Evolutionary conservation across 2,888 invertebrate genomes (phyloP), one percentile per base, ranked within the genome.

Genomic region (Thysanoteuthis rhombus): DNA sequence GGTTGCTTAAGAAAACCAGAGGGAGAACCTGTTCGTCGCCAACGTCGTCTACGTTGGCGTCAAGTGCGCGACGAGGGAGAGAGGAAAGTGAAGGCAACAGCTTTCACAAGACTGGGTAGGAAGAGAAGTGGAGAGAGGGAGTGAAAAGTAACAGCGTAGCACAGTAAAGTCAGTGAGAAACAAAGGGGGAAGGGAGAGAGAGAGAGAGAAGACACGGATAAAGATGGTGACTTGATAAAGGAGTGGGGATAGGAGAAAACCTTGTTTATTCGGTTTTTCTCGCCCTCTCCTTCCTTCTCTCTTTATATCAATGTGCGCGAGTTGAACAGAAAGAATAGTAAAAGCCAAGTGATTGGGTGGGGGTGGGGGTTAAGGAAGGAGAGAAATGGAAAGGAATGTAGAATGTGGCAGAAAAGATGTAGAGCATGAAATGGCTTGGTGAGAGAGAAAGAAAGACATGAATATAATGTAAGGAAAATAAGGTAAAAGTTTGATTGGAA

Each of bases 1-100:
- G 52, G 52, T 52, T 52, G 52, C 52, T 52, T 25, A 52, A 52
- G 52, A 52, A 52, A 52, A 52, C 25, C 52, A 75, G n/a, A 36
- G 75, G n/a, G 75, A 75, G 75, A 75, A 75, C 75, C 75, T 75
- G 75, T 75, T 75, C 75, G 75, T 75, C 75, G 75, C 75, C 75
- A 75, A 36, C 75, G 75, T 58, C 58, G 58, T n/a, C n/a, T 19
- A n/a, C 19, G 19, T 75, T n/a, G 75, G n/a, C 75, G 75, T 75
- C 75, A 75, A 75, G 75, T 75, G 75, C 75, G 36, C n/a, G n/a
- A 75, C n/a, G 75, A 75, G 75, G 75, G 75, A 75, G n/a, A 75
- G n/a, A 36, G 75, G n/a, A 75, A 75, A 75, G 75, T 75, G 75
- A 75, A 75, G 52, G 52, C 52, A 52, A 52, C 52, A 52, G 75